A percentile compares a stretch with the other conserved stretches of the same genome.
These are phyloP conservation scores for Lipophrys pholis DNA, from an alignment of 2,113 vertebrate genomes.

Conservation along the genomic window DNA sequence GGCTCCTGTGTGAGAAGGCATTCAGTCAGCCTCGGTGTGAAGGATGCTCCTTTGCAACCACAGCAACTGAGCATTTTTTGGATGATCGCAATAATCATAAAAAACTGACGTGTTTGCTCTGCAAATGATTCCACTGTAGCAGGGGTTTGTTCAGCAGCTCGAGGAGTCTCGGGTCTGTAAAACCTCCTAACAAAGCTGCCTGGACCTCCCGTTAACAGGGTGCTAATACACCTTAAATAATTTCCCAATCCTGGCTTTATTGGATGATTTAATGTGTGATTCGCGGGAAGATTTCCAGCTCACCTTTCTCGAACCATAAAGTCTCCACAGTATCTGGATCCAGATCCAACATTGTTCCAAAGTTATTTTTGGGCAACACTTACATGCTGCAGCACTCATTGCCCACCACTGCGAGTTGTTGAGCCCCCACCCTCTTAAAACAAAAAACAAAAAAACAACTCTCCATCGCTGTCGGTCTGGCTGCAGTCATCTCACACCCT, in stretches of 20 bases:
- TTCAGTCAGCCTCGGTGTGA: slow-evolving; percentile 20
- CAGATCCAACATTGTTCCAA: slow-evolving; percentile 18
- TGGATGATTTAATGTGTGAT: not conserved
- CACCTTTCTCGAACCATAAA: not conserved
- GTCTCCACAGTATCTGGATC: slow-evolving; percentile 26
- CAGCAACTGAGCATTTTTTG: slow-evolving; percentile 29
- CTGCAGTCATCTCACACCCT: slow-evolving; percentile 64
- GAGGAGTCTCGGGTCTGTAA: slow-evolving; percentile 16
- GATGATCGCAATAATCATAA: slow-evolving; percentile 33
- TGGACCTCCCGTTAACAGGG: slow-evolving; percentile 17
- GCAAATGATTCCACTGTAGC: slow-evolving; percentile 19
- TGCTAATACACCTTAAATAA: slow-evolving; percentile 23
- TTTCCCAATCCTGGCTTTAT: slow-evolving; percentile 16
- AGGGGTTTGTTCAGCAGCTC: slow-evolving; percentile 30
- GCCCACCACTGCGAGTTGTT: slow-evolving; percentile 45
- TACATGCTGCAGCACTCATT: slow-evolving; percentile 45
- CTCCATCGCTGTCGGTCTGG: slow-evolving; percentile 45
- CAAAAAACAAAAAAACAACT: slow-evolving; percentile 62
- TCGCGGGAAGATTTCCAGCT: not conserved
- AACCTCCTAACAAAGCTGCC: slow-evolving; percentile 22
- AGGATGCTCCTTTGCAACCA: slow-evolving; percentile 9
- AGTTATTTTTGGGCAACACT: slow-evolving; percentile 66
- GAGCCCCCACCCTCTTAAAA: slow-evolving; percentile 23
- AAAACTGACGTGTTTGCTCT: not conserved
- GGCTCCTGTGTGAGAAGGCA: slow-evolving; percentile 22